Base-by-base conservation (phyloP, 2,797 vertebrate species). In the Poliocrania exsul region DNA sequence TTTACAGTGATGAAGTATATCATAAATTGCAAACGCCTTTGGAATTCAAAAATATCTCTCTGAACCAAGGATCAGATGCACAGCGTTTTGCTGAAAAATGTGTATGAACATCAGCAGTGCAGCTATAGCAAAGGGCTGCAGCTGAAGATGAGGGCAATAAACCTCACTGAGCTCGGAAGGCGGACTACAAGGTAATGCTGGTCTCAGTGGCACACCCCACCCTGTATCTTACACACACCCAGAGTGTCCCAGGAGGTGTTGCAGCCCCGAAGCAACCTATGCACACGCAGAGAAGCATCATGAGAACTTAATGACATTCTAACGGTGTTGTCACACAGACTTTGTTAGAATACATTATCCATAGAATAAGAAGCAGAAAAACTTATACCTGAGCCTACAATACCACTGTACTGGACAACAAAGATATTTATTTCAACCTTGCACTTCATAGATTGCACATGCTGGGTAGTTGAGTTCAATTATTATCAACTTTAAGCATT, bases 281-380 rank as follows among this genome's bases (percentile, higher is more conserved):
- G 20, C 11, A 5, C 18, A 0, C 2, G 6, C 18, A 61, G 33
- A 35, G 46, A 42, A 74, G 23, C 2, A 0, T 1, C 2, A 2
- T 38, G 44, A n/a, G 31, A 70, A 58, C 31, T 14, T 1, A 28
- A 10, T 33, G 31, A 35, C 20, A 60, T 40, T 62, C 29, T 62
- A 61, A 13, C 4, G 4, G 14, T 23, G 4, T 18, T 25, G 21
- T 64, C 54, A 11, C 13, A 26, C 24, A 44, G 40, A 29, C 21
- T 49, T 38, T 31, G 28, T 71, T 50, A 31, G 8, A 75, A 61
- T 50, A 37, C 3, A 0, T 23, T 16, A 23, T 7, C 29, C 24
- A n/a, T 31, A 61, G 80, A 53, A n/a, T 16, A 10, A 1, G 6
- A 81, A 57, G 31, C 24, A 86, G 57, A 72, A 26, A 25, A 77